These are phyloP conservation scores for Pteromalus puparum DNA, from an alignment of 1,140 invertebrate species.

Conservation along the genomic window DNA sequence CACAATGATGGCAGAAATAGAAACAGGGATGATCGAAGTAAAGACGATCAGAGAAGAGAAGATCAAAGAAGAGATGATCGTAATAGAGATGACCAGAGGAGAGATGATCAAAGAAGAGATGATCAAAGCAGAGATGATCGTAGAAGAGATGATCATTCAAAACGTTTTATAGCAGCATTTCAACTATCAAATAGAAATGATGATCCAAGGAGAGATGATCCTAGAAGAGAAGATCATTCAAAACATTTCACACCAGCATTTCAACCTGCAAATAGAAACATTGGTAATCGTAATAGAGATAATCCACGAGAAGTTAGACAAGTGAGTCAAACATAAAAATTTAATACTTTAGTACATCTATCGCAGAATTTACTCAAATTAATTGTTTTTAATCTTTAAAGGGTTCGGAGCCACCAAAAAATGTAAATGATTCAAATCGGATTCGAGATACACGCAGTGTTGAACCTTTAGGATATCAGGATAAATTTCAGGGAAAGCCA, in stretches of 20 bases:
- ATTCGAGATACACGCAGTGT: constrained; percentile 77
- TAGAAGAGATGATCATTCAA: constrained; percentile 65
- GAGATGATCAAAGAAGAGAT: constrained; percentile 60
- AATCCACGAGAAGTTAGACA: constrained; percentile 66
- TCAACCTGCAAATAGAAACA: constrained; percentile 63
- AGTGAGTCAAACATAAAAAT: constrained; percentile 53
- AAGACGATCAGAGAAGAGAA: too few species aligned
- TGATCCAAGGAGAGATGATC: constrained; percentile 33
- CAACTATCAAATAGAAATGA: background rate
- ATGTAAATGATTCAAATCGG: constrained; percentile 68
- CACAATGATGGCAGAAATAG: constrained; percentile 60
- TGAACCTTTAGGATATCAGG: constrained; percentile 71
- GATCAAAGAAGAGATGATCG: too few species aligned
- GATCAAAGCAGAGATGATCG: constrained; percentile 70
- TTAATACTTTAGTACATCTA: background rate
- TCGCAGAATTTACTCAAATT: background rate
- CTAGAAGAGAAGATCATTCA: constrained; percentile 65
- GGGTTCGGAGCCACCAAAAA: constrained; percentile 74
- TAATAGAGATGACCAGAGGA: constrained; percentile 50
- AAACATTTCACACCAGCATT: constrained; percentile 59
- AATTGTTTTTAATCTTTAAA: constrained; percentile 55
- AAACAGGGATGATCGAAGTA: constrained; percentile 53
- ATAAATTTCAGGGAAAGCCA: constrained; percentile 76
- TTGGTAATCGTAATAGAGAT: constrained; percentile 65
- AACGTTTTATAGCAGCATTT: constrained; percentile 63